A percentile compares a stretch with the other conserved stretches of the same genome.
phyloP scores from a whole-genome alignment of 2,888 invertebrate genomes.

The Matsumyia berberina region DNA sequence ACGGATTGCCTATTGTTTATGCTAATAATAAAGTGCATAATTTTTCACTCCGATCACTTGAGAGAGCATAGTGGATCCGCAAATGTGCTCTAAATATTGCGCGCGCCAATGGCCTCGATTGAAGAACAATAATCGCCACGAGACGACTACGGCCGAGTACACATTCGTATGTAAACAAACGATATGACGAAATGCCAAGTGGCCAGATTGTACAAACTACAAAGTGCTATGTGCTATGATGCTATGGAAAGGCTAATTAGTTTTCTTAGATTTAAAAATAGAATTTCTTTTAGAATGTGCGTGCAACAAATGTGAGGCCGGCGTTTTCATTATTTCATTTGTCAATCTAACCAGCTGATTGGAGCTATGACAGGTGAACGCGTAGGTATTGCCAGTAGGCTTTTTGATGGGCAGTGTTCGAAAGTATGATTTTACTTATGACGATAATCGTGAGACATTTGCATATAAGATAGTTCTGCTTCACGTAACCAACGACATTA shows the following conservation, averaged over 20 bases:
- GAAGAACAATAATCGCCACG: slow-evolving; percentile 57
- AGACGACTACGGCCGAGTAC: slow-evolving; percentile 8
- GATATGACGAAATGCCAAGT: slow-evolving; percentile 49
- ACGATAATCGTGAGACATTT: too few relatives aligned
- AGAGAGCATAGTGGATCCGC: slow-evolving; percentile 14
- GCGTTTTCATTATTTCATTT: slow-evolving; percentile 21
- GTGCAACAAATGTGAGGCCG: slow-evolving; percentile 37
- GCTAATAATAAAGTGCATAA: slow-evolving; percentile 73
- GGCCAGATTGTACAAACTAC: not conserved
- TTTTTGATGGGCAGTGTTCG: not conserved
- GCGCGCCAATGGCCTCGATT: slow-evolving; percentile 62
- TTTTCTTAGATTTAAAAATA: slow-evolving; percentile 31
- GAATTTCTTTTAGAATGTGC: slow-evolving; percentile 20
- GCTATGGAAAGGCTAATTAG: slow-evolving; percentile 18
- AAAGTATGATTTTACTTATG: not conserved
- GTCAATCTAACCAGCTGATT: slow-evolving; percentile 44
- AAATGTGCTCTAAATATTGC: slow-evolving; percentile 40
- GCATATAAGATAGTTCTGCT: too few relatives aligned
- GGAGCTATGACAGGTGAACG: not conserved
- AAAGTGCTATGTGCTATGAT: not conserved
- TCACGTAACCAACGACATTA: too few relatives aligned
- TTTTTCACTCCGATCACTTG: slow-evolving; percentile 48
- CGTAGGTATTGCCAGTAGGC: slow-evolving; percentile 10
- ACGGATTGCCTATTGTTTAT: slow-evolving; percentile 69
- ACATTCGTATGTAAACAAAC: slow-evolving; percentile 38